Base-by-base conservation (phyloP, 2,888 invertebrate species). In the Diplolepis rosae region DNA sequence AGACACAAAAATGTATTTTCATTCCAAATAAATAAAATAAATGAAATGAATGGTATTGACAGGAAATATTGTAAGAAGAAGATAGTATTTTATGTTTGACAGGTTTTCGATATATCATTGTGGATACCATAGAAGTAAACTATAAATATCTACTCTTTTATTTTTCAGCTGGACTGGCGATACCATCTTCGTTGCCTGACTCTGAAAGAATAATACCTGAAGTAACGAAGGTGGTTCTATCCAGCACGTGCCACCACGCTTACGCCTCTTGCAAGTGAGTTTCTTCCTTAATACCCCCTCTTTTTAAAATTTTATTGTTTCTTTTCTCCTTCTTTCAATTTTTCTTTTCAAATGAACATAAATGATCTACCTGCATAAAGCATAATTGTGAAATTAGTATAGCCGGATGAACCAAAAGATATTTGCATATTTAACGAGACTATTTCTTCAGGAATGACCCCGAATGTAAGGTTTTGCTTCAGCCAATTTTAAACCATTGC, bases 221-320 rank as follows among this genome's bases (percentile, higher is more conserved):
- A 90, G 91, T 92, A 86, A 91, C 91, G 89, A 92, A 92, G 87
- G 90, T 92, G 86, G 91, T 92, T 42, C 92, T 94, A 73, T 92
- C 95, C 90, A 96, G 95, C 84, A 96, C 96, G 81, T 96, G 97
- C 89, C 96, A 96, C 89, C 92, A 94, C 80, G 96, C 96, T 65
- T 88, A 87, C 74, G 80, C 82, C 11, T 81, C 86, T 30, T 89
- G 88, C 88, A 86, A 84, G 88, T 89, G 74, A 85, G 88, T 83
- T 70, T 69, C 72, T 50, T 30, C 27, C n/a, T 4, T 13, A n/a
- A n/a, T 28, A 54, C 39, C 30, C 35, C n/a, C 28, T 24, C 18
- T 50, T 9, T 54, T 24, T 13, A 4, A 51, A 70, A 39, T 35
- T 66, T 68, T 61, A 9, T 56, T 70, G 56, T 48, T 11, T 9